Evolutionary conservation across 2,888 invertebrate species (phyloP).

Genomic region (Reticulitermes lucifugus): DNA sequence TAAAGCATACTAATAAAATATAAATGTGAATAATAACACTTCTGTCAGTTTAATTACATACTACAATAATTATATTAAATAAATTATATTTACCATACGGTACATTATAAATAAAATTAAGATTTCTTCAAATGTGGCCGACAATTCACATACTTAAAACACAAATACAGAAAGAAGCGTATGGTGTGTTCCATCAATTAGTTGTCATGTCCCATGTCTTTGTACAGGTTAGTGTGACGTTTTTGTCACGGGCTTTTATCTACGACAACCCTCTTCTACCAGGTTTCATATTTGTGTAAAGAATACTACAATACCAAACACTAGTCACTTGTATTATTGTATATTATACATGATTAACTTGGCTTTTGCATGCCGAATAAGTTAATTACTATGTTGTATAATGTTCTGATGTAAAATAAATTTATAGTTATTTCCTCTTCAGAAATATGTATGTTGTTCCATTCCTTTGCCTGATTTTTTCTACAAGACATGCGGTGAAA

Average conservation of each 20-base stretch:
- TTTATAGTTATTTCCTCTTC: constrained; percentile 49
- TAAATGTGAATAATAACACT: no score
- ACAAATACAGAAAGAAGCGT: not conserved
- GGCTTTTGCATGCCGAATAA: constrained; percentile 18
- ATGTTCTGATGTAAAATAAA: constrained; percentile 48
- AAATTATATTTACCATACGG: no score
- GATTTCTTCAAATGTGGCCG: not conserved
- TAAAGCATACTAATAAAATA: no score
- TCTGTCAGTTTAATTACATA: no score
- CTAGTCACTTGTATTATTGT: constrained; percentile 34
- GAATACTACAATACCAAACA: constrained; percentile 22
- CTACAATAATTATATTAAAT: no score
- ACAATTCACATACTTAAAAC: not conserved
- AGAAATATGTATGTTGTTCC: not conserved
- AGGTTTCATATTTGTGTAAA: constrained; percentile 25
- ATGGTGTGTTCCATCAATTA: constrained; percentile 3
- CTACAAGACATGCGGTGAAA: no score
- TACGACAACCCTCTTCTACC: not conserved
- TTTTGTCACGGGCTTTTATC: not conserved
- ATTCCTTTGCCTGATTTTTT: not conserved
- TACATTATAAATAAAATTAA: not conserved
- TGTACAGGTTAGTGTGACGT: not conserved
- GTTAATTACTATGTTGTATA: constrained; percentile 41
- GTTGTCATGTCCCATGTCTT: constrained; percentile 1
- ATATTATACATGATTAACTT: constrained; percentile 12